Evolutionary conservation across 2,888 invertebrate species (phyloP).

Genomic region (Lycophotia porphyrea): DNA sequence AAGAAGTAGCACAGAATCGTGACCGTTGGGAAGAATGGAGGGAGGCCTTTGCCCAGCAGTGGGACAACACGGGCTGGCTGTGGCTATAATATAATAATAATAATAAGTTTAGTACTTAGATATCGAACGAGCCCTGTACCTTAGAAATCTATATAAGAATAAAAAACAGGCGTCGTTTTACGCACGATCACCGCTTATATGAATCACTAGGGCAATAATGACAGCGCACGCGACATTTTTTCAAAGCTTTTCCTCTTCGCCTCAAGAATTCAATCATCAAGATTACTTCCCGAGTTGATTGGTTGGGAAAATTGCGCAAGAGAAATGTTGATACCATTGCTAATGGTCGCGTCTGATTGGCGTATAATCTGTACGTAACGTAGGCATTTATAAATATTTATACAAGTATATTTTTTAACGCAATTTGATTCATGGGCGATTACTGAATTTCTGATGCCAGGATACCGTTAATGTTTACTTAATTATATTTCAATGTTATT

Average conservation of each 20-base stretch:
- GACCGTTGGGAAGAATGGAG: background rate
- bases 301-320: conserved; percentile 66
- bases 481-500: conserved; percentile 14
- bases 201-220: conserved; percentile 5
- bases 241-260: conserved; percentile 33
- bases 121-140: background rate
- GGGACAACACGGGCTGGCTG: background rate
- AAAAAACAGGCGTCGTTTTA: background rate
- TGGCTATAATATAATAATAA: background rate
- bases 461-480: conserved; percentile 19
- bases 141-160: background rate
- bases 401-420: conserved; percentile 2
- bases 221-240: conserved; percentile 26
- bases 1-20: background rate
- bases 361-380: conserved; percentile 35
- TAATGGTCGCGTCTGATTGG: conserved; percentile 33
- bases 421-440: background rate
- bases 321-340: conserved; percentile 49
- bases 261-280: conserved; percentile 68
- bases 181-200: background rate
- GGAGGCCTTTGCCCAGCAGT: background rate
- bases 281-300: conserved; percentile 68
- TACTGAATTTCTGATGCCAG: conserved; percentile 13
- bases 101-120: background rate
- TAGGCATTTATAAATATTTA: conserved; percentile 18